Percentiles rank a stretch among this genome's conserved stretches.
Conservation (phyloP, 2,888 invertebrate species). For the Harmothoe impar region DNA sequence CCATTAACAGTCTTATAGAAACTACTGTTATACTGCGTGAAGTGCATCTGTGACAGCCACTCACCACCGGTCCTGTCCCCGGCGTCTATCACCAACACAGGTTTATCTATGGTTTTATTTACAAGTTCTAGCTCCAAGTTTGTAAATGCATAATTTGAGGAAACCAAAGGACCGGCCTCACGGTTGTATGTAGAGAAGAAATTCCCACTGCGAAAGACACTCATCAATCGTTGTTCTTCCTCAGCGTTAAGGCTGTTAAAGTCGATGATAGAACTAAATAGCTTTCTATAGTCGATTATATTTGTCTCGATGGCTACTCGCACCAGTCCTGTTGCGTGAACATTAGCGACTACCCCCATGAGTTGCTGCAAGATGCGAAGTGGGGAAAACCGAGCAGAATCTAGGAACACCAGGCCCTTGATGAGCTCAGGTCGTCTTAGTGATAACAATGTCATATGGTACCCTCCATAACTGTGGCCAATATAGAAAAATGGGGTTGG, state of each 20-base stretch:
- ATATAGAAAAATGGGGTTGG: conserved; percentile 64
- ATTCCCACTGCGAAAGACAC: conserved; percentile 33
- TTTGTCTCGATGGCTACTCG: conserved; percentile 52
- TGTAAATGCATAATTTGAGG: not conserved
- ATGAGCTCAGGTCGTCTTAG: conserved; percentile 59
- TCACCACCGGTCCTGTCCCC: conserved; percentile 22
- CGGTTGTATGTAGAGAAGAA: conserved; percentile 46
- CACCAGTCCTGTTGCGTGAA: conserved; percentile 53
- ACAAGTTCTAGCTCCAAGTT: not conserved
- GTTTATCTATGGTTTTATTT: not conserved
- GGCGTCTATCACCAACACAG: conserved; percentile 65
- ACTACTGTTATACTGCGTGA: conserved; percentile 33
- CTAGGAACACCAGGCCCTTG: conserved; percentile 66
- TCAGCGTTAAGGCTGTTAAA: conserved; percentile 1
- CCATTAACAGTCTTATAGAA: conserved; percentile 15
- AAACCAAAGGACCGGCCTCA: conserved; percentile 38
- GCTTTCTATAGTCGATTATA: conserved; percentile 34
- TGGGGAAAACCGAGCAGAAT: conserved; percentile 58
- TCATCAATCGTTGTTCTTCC: not conserved
- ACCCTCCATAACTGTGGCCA: conserved; percentile 66
- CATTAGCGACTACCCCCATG: conserved; percentile 41
- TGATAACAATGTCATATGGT: conserved; percentile 54
- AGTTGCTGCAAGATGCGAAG: not conserved
- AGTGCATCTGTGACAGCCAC: conserved; percentile 28
- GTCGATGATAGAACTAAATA: not conserved